Percentiles rank a stretch among this genome's conserved stretches.
phyloP scores from a whole-genome alignment of 2,888 invertebrate genomes.

The Athripsodes cinereus region DNA sequence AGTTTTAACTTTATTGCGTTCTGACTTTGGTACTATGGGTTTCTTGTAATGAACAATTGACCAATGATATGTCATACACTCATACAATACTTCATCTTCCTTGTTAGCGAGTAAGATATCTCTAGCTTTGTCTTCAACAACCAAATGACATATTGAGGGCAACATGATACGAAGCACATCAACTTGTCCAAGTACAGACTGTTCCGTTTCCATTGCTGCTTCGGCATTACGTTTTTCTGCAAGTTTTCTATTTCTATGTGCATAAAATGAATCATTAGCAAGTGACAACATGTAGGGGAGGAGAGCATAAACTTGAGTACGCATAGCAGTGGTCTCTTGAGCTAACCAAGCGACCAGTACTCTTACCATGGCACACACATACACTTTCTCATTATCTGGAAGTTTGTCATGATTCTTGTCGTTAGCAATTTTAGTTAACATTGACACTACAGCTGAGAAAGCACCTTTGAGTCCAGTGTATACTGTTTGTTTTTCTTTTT shows the following conservation, averaged over 20 bases:
- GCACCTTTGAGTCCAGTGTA: conserved; percentile 87
- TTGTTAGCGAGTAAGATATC: conserved; percentile 70
- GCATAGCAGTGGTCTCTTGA: conserved; percentile 84
- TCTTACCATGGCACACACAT: conserved; percentile 79
- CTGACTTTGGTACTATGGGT: conserved; percentile 74
- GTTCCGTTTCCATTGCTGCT: conserved; percentile 44
- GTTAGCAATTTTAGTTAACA: conserved; percentile 66
- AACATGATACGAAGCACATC: conserved; percentile 78
- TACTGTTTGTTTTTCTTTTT: conserved; percentile 85
- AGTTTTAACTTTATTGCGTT: conserved; percentile 67
- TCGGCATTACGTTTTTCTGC: conserved; percentile 61
- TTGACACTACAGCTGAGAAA: conserved; percentile 72
- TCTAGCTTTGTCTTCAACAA: conserved; percentile 84
- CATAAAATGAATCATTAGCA: conserved; percentile 77
- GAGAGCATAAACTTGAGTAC: conserved; percentile 72
- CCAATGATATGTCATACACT: conserved; percentile 79
- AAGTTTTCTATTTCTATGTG: conserved; percentile 59
- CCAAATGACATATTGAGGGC: conserved; percentile 85
- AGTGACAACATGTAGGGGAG: conserved; percentile 75
- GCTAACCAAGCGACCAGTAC: conserved; percentile 86
- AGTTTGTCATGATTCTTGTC: conserved; percentile 67
- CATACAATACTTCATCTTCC: conserved; percentile 74
- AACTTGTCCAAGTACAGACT: conserved; percentile 49
- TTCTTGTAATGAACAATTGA: conserved; percentile 80
- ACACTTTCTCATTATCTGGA: conserved; percentile 64